Percentiles rank a stretch among this genome's conserved stretches.
These are phyloP conservation scores for Pandemis heparana DNA, from an alignment of 2,888 invertebrate species.

Conservation along the genomic window DNA sequence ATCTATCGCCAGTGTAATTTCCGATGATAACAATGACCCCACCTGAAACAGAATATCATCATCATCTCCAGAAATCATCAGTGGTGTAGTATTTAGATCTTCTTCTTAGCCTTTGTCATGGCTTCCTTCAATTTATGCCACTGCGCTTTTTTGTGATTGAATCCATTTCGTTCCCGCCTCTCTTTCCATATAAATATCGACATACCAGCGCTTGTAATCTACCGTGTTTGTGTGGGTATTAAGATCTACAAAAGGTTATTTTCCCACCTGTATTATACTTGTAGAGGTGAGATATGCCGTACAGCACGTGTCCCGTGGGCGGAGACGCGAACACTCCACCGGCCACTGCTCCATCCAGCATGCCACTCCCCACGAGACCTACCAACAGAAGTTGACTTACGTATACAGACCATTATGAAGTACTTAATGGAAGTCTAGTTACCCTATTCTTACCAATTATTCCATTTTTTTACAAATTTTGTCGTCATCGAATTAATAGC, in stretches of 20 bases:
- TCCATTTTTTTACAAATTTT: no score
- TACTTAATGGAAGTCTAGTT: no score
- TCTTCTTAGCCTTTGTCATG: background rate
- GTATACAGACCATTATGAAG: no score
- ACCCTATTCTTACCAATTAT: no score
- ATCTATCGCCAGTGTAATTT: constrained; percentile 91
- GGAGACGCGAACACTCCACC: constrained; percentile 93
- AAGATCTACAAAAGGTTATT: no score
- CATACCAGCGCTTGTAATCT: no score
- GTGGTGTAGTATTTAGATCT: background rate
- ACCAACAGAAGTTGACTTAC: constrained; percentile 10
- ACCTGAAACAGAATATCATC: constrained; percentile 58
- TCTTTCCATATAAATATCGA: no score
- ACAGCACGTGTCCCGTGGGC: constrained; percentile 88
- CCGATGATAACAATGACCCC: constrained; percentile 91
- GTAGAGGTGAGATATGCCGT: constrained; percentile 87
- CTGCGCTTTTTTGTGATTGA: no score
- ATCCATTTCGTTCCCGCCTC: no score
- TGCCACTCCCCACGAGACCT: constrained; percentile 92
- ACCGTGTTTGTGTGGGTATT: no score
- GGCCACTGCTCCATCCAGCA: constrained; percentile 91
- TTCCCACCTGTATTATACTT: constrained; percentile 81
- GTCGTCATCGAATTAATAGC: no score
- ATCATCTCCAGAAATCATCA: background rate
- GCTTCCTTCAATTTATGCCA: no score